Evolutionary conservation across 2,113 vertebrate genomes (phyloP), one percentile per base, ranked within the genome.

Genomic region (Syngnathus floridae): DNA sequence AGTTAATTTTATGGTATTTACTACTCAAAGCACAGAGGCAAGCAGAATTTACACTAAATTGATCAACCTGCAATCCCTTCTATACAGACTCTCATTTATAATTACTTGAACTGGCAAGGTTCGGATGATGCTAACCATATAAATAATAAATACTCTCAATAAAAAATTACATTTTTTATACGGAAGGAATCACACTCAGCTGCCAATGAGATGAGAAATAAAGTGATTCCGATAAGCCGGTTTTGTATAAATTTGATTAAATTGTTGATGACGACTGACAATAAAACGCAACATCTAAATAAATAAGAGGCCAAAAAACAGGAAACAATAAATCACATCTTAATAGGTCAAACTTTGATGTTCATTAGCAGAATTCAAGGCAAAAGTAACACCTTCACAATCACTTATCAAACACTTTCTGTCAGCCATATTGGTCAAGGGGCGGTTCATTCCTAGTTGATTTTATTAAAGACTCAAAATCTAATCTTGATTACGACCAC

Each of bases 151-250:
- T 40, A n/a, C 17, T 10, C 17, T n/a, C 1, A 2, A 11, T 67
- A 71, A 71, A 41, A 46, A 82, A 77, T 72, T 82, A 87, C 82
- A 82, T 82, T 87, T 78, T 41, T 70, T 61, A 55, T 40, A 63
- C 57, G 67, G 58, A 70, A 60, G 38, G 51, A 66, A 71, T 67
- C 62, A 77, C 16, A 21, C 51, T 76, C 81, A 84, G 82, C 78
- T 84, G 82, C 86, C 77, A 64, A 16, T 43, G 59, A 58, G 68
- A 74, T 71, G 54, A 71, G 21, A 77, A 67, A 66, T 7, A 0
- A 68, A 70, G 1, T 2, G 3, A 21, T 17, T 19, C 10, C 10
- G 14, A 60, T 60, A 57, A 57, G 1, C 19, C 37, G 4, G 38
- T 38, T 37, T n/a, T 59, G 31, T 11, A 9, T 40, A 59, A 21